phyloP scores from a whole-genome alignment of 2,797 vertebrate species.

The Lutjanus campechanus region DNA sequence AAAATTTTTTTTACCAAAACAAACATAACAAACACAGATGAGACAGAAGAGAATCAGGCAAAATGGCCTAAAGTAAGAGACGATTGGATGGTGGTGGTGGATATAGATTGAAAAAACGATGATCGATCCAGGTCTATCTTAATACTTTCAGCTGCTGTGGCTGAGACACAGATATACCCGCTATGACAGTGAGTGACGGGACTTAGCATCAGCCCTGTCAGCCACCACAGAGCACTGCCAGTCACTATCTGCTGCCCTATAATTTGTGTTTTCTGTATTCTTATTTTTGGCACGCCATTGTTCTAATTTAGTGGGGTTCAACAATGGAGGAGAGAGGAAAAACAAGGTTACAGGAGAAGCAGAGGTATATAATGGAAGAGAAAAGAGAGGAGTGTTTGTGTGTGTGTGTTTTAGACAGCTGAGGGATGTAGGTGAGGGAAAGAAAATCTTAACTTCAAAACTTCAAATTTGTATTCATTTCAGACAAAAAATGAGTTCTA shows the following conservation, averaged over 20 bases:
- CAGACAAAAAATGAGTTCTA: background rate
- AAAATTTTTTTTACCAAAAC: constrained; percentile 1
- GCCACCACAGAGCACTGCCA: constrained; percentile 62
- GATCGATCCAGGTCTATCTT: constrained; percentile 54
- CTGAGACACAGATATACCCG: constrained; percentile 51
- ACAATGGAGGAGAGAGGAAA: constrained; percentile 22
- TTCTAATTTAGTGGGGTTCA: constrained; percentile 48
- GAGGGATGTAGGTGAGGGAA: background rate
- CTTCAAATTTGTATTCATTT: background rate
- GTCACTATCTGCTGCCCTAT: constrained; percentile 66
- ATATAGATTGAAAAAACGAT: constrained; percentile 19
- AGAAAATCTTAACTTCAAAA: background rate
- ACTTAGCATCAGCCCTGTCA: constrained; percentile 71
- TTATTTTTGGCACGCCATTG: constrained; percentile 62
- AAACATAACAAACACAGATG: background rate
- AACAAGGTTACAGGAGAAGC: constrained; percentile 2
- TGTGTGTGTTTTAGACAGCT: background rate
- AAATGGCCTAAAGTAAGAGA: constrained; percentile 17
- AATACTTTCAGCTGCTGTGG: constrained; percentile 35
- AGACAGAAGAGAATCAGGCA: constrained; percentile 7
- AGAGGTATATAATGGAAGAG: background rate
- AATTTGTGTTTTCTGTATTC: constrained; percentile 66
- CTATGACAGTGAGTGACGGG: constrained; percentile 76
- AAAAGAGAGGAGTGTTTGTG: background rate
- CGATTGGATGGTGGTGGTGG: background rate